Evolutionary conservation across 2,888 invertebrate genomes (phyloP).

Genomic region (Ennomos quercinarius): DNA sequence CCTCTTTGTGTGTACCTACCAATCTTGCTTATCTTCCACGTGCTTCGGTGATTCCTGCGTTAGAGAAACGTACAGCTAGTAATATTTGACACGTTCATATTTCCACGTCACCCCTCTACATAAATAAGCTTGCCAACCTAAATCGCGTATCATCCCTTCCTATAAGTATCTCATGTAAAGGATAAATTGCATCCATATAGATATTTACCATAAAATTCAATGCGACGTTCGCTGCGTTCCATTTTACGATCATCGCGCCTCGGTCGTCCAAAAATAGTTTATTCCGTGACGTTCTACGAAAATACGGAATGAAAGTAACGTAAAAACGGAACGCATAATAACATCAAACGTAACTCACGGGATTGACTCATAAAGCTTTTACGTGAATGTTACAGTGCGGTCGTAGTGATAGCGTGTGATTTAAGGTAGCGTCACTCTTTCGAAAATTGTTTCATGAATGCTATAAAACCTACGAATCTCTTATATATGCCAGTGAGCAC

Average conservation of each 20-base stretch:
- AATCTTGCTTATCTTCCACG: too few species aligned
- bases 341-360: conserved; percentile 70
- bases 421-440: too few species aligned
- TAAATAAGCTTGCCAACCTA: conserved; percentile 13
- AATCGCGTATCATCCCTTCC: conserved; percentile 24
- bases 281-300: conserved; percentile 65
- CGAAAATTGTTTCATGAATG: too few species aligned
- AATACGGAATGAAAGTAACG: conserved; percentile 64
- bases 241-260: conserved; percentile 63
- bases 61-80: neutral
- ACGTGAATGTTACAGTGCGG: conserved; percentile 60
- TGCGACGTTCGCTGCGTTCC: conserved; percentile 70
- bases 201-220: conserved; percentile 70
- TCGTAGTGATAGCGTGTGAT: conserved; percentile 41
- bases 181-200: conserved; percentile 46
- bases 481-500: too few species aligned
- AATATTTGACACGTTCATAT: conserved; percentile 17
- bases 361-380: conserved; percentile 77
- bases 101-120: conserved; percentile 21
- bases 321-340: conserved; percentile 77
- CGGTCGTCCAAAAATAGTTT: conserved; percentile 67
- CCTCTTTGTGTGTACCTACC: too few species aligned
- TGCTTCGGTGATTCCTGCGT: neutral
- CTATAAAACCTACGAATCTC: too few species aligned
- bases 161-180: conserved; percentile 38